A percentile compares a stretch with the other conserved stretches of the same genome.
These are phyloP conservation scores for Synergus umbraculus DNA, from an alignment of 2,888 invertebrate genomes.

Conservation along the genomic window DNA sequence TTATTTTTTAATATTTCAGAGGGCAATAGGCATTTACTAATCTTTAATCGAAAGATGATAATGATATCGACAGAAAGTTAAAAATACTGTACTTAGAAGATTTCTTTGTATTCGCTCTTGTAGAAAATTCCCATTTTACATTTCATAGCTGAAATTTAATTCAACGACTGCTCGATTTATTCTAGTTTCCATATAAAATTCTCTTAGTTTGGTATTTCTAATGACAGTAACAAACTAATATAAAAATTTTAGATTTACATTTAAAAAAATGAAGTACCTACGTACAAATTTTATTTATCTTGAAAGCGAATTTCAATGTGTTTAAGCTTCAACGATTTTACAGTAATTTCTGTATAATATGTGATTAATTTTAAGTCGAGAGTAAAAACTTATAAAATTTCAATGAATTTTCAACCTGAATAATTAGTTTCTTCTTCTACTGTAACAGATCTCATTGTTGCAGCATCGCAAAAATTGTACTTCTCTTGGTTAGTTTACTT, in stretches of 20 bases:
- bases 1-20: slow-evolving; percentile 33
- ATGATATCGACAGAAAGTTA: slow-evolving; percentile 7
- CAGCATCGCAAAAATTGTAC: neutral
- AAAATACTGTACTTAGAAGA: slow-evolving; percentile 33
- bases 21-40: slow-evolving; percentile 39
- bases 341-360: neutral
- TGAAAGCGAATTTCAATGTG: neutral
- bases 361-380: neutral
- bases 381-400: slow-evolving; percentile 2
- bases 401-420: neutral
- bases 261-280: neutral
- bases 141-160: neutral
- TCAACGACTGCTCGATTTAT: neutral
- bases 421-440: neutral
- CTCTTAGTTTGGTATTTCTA: neutral
- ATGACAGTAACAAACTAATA: slow-evolving; percentile 26
- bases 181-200: neutral
- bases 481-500: slow-evolving; percentile 1
- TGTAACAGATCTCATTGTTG: neutral
- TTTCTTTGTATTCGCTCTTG: neutral
- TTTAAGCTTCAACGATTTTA: neutral
- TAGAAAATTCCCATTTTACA: slow-evolving; percentile 11
- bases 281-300: neutral
- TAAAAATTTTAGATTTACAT: neutral
- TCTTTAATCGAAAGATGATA: slow-evolving; percentile 35